Conservation (phyloP, 2,888 invertebrate genomes). For the Mimumesa dahlbomi region DNA sequence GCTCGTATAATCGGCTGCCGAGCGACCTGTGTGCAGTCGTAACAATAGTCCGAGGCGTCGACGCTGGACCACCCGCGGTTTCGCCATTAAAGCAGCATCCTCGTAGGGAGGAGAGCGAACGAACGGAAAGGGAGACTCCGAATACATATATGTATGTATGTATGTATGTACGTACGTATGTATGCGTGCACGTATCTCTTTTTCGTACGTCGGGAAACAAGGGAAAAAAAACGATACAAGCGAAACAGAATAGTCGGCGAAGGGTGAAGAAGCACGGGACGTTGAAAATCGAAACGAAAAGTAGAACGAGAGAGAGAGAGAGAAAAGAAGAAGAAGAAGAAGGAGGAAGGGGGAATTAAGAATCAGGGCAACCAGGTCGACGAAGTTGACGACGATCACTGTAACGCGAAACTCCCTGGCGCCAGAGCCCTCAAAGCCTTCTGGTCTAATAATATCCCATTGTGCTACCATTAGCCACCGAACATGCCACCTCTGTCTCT, state of each 20-base stretch:
- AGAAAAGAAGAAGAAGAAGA: neutral
- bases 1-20: constrained; percentile 67
- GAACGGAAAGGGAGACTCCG: constrained; percentile 31
- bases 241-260: constrained; percentile 6
- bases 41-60: constrained; percentile 74
- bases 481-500: constrained; percentile 61
- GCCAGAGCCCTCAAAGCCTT: constrained; percentile 72
- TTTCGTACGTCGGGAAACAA: constrained; percentile 1
- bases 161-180: neutral
- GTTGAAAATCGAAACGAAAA: neutral
- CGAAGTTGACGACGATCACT: constrained; percentile 46
- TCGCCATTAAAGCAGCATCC: constrained; percentile 69
- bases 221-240: constrained; percentile 7
- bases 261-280: neutral
- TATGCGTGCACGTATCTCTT: constrained; percentile 3
- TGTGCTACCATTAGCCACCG: constrained; percentile 77
- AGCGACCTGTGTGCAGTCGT: constrained; percentile 62
- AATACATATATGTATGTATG: neutral
- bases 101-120: constrained; percentile 45
- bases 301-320: neutral
- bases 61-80: constrained; percentile 74
- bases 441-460: constrained; percentile 77
- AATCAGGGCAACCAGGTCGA: constrained; percentile 38
- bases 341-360: constrained; percentile 44
- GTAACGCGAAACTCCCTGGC: constrained; percentile 78